Base-by-base conservation (phyloP, 2,113 vertebrate species). In the Anhinga rufa region DNA sequence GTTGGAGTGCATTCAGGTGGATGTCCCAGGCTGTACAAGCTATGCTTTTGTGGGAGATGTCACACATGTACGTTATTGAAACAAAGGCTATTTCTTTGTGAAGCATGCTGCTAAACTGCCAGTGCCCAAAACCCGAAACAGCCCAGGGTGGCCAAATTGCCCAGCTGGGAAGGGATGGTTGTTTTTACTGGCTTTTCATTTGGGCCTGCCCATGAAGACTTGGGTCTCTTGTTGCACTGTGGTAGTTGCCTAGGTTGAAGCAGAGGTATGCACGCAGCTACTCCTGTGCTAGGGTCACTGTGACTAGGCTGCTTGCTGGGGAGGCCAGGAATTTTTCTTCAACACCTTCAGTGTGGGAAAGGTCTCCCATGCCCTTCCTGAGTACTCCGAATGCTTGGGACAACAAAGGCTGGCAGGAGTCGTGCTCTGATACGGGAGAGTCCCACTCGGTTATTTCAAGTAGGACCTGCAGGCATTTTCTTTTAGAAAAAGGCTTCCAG, bases 281-380 rank as follows among this genome's bases (percentile, higher is more conserved):
- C 31, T 82, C 12, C 48, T n/a, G 32, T 0, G 0, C 2, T 14
- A 52, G 40, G 14, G 38, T 28, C 18, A 1, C 11, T 10, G 25
- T 15, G 54, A 32, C 25, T 21, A 29, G 13, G 14, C 31, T 28
- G 61, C 70, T 70, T 10, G 2, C 6, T 18, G 34, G 9, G 6
- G 54, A 54, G 55, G 18, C 22, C 44, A 24, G 36, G 51, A 74
- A 51, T 12, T 25, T 31, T 58, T 21, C 22, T 75, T 90, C 36
- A 34, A 19, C 42, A 62, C 61, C 82, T 40, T 77, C 82, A 52
- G 36, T 1, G 1, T n/a, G 34, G 46, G 19, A 91, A 82, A 22
- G 44, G 24, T 76, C 52, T 86, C 21, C n/a, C 18, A 0, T 25
- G 24, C 21, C 31, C 54, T 65, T 22, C 5, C 16, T 17, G 17